Evolutionary conservation across 2,888 invertebrate species (phyloP), one percentile per base, ranked within the genome.

Genomic region (Diarsia dahlii): DNA sequence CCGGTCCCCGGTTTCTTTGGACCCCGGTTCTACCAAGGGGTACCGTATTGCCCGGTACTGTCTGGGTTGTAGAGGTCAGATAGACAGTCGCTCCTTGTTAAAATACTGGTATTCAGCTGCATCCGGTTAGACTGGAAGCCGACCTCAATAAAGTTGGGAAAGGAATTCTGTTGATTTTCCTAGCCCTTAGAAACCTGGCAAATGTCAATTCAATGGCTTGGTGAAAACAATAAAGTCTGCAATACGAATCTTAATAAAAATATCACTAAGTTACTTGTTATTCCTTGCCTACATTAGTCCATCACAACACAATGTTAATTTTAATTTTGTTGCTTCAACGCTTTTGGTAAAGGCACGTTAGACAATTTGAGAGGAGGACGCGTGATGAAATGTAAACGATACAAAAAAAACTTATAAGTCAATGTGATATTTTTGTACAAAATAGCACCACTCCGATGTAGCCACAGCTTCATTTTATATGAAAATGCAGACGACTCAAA

Each of bases 251-350:
- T 58, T 23, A 0, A 28, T 5, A 28, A 0, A 0, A 15, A 15
- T 56, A 28, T 23, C n/a, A 15, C 13, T 56, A 9, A 6, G 20
- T 52, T 52, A 52, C 2, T 28, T 52, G 20, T 0, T 18, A 60
- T 62, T 34, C 4, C 4, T 46, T 8, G 13, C 52, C 58, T 52
- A 58, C 12, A 72, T 70, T 70, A 54, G 67, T 12, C 52, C 75
- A 67, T 23, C 72, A 76, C 72, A 77, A 77, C 60, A 28, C 56
- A 70, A 66, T 62, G n/a, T 15, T 65, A 34, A 83, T 28, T 0
- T 74, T 76, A 87, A 84, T 89, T 90, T 88, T 85, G 89, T 88
- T 88, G 83, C 85, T 87, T 76, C 79, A 80, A 79, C 76, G 80
- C 82, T 81, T 86, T 88, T 88, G 89, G 87, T 86, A 84, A 79